These are phyloP conservation scores for Drosophila lutescens DNA, from an alignment of 2,888 invertebrate genomes.

Conservation along the genomic window DNA sequence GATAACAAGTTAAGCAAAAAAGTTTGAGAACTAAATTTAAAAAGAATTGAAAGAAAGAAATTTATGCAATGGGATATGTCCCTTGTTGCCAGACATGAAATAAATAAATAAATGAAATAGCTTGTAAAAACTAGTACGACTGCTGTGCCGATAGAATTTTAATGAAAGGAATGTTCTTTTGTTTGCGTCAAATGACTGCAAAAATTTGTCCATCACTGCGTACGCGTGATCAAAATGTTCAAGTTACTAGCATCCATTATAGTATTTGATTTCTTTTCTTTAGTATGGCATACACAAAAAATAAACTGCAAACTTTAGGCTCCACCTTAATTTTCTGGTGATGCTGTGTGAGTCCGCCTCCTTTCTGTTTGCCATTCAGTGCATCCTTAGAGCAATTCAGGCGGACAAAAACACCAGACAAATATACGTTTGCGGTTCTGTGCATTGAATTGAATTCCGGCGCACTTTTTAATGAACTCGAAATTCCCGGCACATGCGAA, in stretches of 20 bases:
- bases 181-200: not conserved
- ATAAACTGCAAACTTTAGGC: not conserved
- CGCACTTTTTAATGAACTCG: slow-evolving; percentile 51
- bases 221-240: not conserved
- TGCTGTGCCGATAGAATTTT: not conserved
- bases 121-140: not conserved
- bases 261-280: not conserved
- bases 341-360: slow-evolving; percentile 10
- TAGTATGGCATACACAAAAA: not conserved
- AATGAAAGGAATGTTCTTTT: not conserved
- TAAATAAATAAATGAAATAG: not conserved
- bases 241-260: not conserved
- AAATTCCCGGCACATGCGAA: slow-evolving; percentile 35
- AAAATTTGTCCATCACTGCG: not conserved
- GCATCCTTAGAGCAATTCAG: slow-evolving; percentile 27
- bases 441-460: slow-evolving; percentile 38
- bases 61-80: not conserved
- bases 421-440: slow-evolving; percentile 24
- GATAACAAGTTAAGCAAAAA: not conserved
- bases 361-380: slow-evolving; percentile 12
- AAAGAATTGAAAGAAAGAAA: not conserved
- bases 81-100: not conserved
- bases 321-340: not conserved
- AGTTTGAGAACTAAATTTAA: not conserved
- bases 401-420: slow-evolving; percentile 20